phyloP scores from a whole-genome alignment of 2,888 invertebrate genomes.

The Orthonychiurus folsomi region DNA sequence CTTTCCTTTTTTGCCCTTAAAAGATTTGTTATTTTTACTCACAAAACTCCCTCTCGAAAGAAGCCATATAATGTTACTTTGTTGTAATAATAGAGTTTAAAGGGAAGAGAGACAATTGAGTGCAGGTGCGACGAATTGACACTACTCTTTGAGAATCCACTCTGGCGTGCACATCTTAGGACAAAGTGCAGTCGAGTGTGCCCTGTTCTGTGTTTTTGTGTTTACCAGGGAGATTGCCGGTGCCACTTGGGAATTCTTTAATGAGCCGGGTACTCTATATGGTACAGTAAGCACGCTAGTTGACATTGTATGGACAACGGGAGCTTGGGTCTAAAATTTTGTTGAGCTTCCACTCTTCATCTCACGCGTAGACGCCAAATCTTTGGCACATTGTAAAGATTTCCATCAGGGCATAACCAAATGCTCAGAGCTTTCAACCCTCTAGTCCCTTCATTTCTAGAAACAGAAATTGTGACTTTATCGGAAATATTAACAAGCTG shows the following conservation, averaged over 20 bases:
- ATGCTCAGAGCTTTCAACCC: neutral
- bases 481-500: too few relatives aligned
- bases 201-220: too few relatives aligned
- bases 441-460: too few relatives aligned
- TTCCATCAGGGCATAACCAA: neutral
- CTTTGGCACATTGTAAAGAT: slow-evolving; percentile 1
- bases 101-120: neutral
- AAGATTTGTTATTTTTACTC: neutral
- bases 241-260: slow-evolving; percentile 1
- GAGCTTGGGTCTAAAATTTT: neutral
- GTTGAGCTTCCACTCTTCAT: neutral
- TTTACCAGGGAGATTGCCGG: neutral
- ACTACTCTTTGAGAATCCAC: neutral
- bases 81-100: neutral
- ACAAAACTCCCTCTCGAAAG: neutral
- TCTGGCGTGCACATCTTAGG: neutral
- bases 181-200: slow-evolving; percentile 1
- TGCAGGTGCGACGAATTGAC: neutral
- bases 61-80: neutral
- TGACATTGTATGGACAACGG: too few relatives aligned
- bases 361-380: neutral
- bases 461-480: too few relatives aligned
- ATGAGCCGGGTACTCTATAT: neutral
- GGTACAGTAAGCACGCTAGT: too few relatives aligned
- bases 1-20: neutral